A percentile compares a stretch with the other conserved stretches of the same genome.
Evolutionary conservation across 1,140 invertebrate genomes (phyloP).

Genomic region (Nasonia vitripennis): DNA sequence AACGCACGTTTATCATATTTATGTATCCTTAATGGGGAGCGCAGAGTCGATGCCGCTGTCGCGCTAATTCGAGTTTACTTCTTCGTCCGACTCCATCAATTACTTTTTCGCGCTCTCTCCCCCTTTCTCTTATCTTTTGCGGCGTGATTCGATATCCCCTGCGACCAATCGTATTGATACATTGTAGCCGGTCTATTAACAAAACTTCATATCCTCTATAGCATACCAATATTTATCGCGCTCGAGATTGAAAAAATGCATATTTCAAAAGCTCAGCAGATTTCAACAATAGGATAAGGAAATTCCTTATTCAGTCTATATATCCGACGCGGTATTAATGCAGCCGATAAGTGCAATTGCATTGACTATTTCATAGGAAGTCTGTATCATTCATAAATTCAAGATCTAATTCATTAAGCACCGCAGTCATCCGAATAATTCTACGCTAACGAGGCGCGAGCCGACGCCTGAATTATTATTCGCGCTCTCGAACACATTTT

Average conservation of each 20-base stretch:
- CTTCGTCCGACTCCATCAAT: neutral
- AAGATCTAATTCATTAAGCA: neutral
- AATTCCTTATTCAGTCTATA: neutral
- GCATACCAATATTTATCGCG: no score
- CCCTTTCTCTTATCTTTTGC: neutral
- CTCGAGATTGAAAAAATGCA: neutral
- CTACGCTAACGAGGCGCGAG: no score
- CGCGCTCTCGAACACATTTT: no score
- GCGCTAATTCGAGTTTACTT: neutral
- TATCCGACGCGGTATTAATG: neutral
- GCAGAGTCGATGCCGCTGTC: no score
- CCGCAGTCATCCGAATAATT: no score
- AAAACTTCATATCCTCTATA: no score
- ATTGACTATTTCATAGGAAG: neutral
- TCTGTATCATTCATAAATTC: neutral
- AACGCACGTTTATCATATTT: neutral
- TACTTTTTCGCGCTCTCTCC: neutral
- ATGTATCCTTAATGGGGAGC: neutral
- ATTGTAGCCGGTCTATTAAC: slow-evolving; percentile 27
- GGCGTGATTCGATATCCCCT: slow-evolving; percentile 28
- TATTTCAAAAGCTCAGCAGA: no score
- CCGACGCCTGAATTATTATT: no score
- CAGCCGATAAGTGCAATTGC: neutral
- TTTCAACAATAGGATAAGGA: no score
- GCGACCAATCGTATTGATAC: slow-evolving; percentile 50